phyloP scores from a whole-genome alignment of 2,113 vertebrate genomes.

The Paramisgurnus dabryanus region DNA sequence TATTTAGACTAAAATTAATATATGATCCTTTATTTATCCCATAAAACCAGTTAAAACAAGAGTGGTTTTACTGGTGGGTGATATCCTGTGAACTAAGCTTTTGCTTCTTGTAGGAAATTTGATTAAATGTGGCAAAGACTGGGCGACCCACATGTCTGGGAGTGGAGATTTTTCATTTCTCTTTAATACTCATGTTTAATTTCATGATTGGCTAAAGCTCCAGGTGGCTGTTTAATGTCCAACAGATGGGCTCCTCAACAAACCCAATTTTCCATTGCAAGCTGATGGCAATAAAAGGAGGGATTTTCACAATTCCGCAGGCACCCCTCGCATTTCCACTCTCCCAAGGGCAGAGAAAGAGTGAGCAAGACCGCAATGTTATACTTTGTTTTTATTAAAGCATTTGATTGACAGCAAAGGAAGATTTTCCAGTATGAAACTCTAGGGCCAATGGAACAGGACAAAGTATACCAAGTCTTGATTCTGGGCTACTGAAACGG shows the following conservation, averaged over 20 bases:
- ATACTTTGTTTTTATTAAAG: conserved; percentile 83
- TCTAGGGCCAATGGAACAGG: conserved; percentile 74
- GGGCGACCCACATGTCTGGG: conserved; percentile 53
- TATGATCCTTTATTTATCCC: background rate
- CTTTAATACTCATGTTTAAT: conserved; percentile 78
- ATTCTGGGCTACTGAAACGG: conserved; percentile 67
- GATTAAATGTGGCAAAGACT: conserved; percentile 68
- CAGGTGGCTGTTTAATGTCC: conserved; percentile 79
- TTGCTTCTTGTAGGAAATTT: conserved; percentile 72
- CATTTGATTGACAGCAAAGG: conserved; percentile 77
- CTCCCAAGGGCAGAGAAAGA: conserved; percentile 70
- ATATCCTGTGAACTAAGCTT: conserved; percentile 62
- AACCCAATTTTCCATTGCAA: conserved; percentile 76
- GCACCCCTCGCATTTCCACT: conserved; percentile 75
- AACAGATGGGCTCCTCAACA: conserved; percentile 75
- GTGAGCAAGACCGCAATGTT: conserved; percentile 78
- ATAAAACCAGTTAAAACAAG: conserved; percentile 45
- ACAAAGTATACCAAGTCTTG: conserved; percentile 71
- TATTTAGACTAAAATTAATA: background rate
- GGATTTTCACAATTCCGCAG: conserved; percentile 80
- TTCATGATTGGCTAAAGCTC: conserved; percentile 77
- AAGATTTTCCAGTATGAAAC: conserved; percentile 80
- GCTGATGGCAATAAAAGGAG: conserved; percentile 77
- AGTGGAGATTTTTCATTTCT: conserved; percentile 63
- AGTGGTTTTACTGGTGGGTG: conserved; percentile 37